Conservation (phyloP, 1,140 invertebrate species). For the Eubasilissa regina region DNA sequence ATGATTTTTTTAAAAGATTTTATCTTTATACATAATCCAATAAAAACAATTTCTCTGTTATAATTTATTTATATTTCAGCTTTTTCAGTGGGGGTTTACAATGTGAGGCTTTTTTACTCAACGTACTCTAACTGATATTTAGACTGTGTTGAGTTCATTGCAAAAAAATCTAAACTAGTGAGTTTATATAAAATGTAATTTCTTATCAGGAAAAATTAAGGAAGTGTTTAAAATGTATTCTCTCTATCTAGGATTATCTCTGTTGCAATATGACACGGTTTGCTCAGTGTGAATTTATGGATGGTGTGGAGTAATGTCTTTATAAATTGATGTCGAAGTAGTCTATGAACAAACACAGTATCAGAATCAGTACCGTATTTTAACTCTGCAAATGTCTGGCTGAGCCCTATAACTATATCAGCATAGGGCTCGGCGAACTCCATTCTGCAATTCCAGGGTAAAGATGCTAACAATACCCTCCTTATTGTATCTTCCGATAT, state of each 20-base stretch:
- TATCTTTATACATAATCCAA: too few relatives aligned
- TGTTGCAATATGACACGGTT: conserved; percentile 15
- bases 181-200: too few relatives aligned
- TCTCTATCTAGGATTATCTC: conserved; percentile 38
- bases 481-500: conserved; percentile 38
- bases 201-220: too few relatives aligned
- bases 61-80: too few relatives aligned
- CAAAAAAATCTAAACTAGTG: too few relatives aligned
- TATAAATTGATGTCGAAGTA: conserved; percentile 45
- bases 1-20: too few relatives aligned
- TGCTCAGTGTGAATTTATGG: conserved; percentile 35
- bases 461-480: conserved; percentile 28
- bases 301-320: conserved; percentile 31
- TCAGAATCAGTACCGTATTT: conserved; percentile 36
- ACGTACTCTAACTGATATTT: too few relatives aligned
- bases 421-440: conserved; percentile 33
- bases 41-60: too few relatives aligned
- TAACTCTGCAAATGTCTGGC: conserved; percentile 35
- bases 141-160: too few relatives aligned
- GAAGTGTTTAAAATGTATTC: conserved; percentile 19
- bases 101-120: too few relatives aligned
- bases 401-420: conserved; percentile 24
- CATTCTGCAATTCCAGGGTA: conserved; percentile 44
- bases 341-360: conserved; percentile 33
- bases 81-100: too few relatives aligned